phyloP scores from a whole-genome alignment of 2,888 invertebrate genomes.

The Dryomyza anilis region DNA sequence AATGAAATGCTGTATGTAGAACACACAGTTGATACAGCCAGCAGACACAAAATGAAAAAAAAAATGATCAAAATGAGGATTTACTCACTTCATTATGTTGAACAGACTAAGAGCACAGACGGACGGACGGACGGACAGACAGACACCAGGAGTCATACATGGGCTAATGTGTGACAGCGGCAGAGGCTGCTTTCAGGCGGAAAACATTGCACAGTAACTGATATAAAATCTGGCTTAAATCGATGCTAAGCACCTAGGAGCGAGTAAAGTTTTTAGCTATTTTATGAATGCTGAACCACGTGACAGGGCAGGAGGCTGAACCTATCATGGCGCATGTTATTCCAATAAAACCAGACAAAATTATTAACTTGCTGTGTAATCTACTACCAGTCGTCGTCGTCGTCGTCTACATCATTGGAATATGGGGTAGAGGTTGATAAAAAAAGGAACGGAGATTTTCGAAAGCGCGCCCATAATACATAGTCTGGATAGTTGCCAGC shows the following conservation, averaged over 20 bases:
- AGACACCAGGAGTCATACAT: not conserved
- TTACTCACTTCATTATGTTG: constrained; percentile 12
- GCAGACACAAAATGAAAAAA: not conserved
- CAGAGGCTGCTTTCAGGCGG: not conserved
- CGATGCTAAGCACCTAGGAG: not conserved
- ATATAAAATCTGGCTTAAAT: constrained; percentile 9
- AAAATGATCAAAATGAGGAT: not conserved
- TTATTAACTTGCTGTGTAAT: not conserved
- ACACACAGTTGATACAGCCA: no score
- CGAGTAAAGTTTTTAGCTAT: no score
- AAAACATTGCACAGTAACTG: not conserved
- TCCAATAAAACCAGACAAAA: constrained; percentile 1
- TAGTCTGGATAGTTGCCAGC: not conserved
- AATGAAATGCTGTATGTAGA: no score
- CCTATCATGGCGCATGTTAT: not conserved
- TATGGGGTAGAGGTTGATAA: not conserved
- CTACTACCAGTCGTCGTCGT: no score
- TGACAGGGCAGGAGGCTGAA: not conserved
- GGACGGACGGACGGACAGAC: not conserved
- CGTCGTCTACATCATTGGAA: no score
- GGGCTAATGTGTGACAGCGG: not conserved
- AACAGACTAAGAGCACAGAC: not conserved
- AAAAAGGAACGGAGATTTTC: not conserved
- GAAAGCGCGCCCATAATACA: not conserved
- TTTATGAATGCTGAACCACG: not conserved